phyloP scores from a whole-genome alignment of 2,888 invertebrate genomes.

The Pantelozetes paolii region DNA sequence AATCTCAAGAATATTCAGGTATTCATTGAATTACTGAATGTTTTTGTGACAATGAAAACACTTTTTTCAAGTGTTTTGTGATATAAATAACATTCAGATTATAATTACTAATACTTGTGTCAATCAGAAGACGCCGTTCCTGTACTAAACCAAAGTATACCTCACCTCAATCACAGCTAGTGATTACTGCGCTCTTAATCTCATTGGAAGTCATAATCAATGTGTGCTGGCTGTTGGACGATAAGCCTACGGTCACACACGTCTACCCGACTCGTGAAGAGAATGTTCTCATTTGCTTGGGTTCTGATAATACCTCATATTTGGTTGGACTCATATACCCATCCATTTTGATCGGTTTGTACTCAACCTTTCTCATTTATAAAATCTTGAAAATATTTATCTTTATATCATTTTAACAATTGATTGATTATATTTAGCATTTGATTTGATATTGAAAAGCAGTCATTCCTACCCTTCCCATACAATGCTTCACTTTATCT shows the following conservation, averaged over 20 bases:
- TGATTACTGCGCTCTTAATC: slow-evolving; percentile 57
- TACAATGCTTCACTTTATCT: too few relatives aligned
- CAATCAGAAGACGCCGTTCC: slow-evolving; percentile 42
- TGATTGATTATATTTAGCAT: not conserved
- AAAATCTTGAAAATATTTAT: not conserved
- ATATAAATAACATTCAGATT: too few relatives aligned
- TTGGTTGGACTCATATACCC: slow-evolving; percentile 58
- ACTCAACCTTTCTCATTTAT: not conserved
- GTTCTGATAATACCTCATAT: slow-evolving; percentile 57
- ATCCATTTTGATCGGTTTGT: slow-evolving; percentile 54
- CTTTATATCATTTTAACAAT: not conserved
- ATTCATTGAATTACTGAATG: slow-evolving; percentile 15
- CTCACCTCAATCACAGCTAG: slow-evolving; percentile 56
- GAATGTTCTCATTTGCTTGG: slow-evolving; percentile 52
- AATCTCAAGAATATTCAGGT: slow-evolving; percentile 59
- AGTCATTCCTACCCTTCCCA: too few relatives aligned
- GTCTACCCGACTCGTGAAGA: slow-evolving; percentile 52
- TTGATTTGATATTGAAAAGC: not conserved
- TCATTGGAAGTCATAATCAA: slow-evolving; percentile 57
- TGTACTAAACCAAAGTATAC: slow-evolving; percentile 49
- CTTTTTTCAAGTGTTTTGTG: too few relatives aligned
- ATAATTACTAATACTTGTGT: too few relatives aligned
- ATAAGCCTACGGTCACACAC: slow-evolving; percentile 54
- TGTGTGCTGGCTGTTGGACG: slow-evolving; percentile 56
- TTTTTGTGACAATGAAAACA: too few relatives aligned